Evolutionary conservation across 2,113 vertebrate genomes (phyloP).

Genomic region (Hucho hucho): DNA sequence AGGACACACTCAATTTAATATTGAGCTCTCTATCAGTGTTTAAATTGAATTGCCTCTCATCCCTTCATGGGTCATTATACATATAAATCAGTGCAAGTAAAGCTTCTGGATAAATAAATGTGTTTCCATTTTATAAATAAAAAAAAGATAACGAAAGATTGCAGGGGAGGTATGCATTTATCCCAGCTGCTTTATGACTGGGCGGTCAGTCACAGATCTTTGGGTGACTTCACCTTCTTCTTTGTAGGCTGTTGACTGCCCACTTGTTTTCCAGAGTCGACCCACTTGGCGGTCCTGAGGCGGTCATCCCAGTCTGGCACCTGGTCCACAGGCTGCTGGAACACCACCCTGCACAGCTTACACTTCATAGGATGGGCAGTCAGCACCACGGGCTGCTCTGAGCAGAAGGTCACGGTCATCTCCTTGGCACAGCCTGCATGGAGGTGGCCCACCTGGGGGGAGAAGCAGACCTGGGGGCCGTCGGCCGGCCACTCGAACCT

Average conservation of each 20-base stretch:
- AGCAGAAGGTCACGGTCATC: slow-evolving; percentile 76
- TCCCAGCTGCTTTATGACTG: not conserved
- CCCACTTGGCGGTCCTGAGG: slow-evolving; percentile 68
- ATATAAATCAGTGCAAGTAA: too few relatives aligned
- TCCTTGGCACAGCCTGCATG: slow-evolving; percentile 84
- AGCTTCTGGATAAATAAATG: not conserved
- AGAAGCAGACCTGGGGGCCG: slow-evolving; percentile 68
- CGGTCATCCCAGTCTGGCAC: slow-evolving; percentile 85
- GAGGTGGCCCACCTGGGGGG: slow-evolving; percentile 83
- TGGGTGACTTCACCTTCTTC: not conserved
- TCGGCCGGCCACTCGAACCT: slow-evolving; percentile 82
- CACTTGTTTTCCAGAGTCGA: not conserved
- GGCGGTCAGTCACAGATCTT: not conserved
- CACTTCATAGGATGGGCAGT: slow-evolving; percentile 70
- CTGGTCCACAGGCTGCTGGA: slow-evolving; percentile 74
- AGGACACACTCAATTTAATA: not conserved
- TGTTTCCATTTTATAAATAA: not conserved
- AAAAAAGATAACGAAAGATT: not conserved
- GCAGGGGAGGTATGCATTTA: too few relatives aligned
- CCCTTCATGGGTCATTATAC: too few relatives aligned
- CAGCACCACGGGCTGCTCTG: slow-evolving; percentile 66
- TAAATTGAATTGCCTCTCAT: too few relatives aligned
- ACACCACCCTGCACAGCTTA: slow-evolving; percentile 74
- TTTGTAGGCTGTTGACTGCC: not conserved
- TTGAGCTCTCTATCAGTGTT: too few relatives aligned